Evolutionary conservation across 2,888 invertebrate genomes (phyloP).

Genomic region (Ariolimax columbianus): DNA sequence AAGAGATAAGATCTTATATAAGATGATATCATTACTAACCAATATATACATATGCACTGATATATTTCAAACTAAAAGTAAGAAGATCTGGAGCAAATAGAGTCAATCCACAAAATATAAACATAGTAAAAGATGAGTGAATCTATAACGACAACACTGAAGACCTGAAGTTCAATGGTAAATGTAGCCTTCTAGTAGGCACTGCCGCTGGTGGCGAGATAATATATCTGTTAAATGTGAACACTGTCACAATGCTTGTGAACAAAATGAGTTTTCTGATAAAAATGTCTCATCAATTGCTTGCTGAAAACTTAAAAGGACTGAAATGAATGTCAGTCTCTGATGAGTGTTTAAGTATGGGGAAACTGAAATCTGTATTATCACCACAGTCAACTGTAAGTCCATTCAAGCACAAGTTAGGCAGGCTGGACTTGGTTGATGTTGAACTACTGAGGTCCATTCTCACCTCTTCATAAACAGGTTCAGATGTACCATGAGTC

Average conservation of each 20-base stretch:
- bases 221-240: background rate
- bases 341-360: conserved; percentile 32
- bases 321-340: conserved; percentile 51
- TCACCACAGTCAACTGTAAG: conserved; percentile 10
- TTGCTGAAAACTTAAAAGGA: conserved; percentile 49
- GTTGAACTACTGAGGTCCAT: background rate
- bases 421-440: conserved; percentile 14
- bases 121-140: too few relatives aligned
- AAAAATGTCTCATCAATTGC: conserved; percentile 39
- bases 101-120: too few relatives aligned
- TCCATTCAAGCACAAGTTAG: background rate
- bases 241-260: background rate
- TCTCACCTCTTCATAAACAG: conserved; percentile 12
- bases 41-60: too few relatives aligned
- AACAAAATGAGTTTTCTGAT: background rate
- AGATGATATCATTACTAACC: too few relatives aligned
- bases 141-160: background rate
- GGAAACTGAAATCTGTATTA: background rate
- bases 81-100: background rate
- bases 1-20: background rate
- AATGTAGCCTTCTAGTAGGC: too few relatives aligned
- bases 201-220: too few relatives aligned
- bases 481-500: background rate
- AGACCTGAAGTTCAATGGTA: background rate
- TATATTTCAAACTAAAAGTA: background rate